A percentile compares a stretch with the other conserved stretches of the same genome.
phyloP scores from a whole-genome alignment of 2,113 vertebrate species.

The Brachyhypopomus occidentalis region DNA sequence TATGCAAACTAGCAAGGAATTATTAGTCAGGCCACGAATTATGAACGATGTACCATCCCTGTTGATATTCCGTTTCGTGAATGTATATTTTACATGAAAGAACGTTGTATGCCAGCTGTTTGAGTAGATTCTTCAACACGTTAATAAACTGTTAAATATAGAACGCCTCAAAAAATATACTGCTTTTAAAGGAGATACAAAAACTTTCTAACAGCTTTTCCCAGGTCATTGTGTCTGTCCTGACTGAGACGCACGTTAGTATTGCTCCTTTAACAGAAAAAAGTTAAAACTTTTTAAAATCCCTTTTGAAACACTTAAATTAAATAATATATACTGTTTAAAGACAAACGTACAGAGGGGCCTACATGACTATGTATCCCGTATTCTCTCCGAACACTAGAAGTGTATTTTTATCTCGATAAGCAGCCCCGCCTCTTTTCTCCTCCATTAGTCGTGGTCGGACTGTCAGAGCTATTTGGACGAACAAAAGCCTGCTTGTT shows the following conservation, averaged over 20 bases:
- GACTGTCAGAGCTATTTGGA: constrained; percentile 54
- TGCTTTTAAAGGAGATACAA: not conserved
- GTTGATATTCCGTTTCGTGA: too few species aligned
- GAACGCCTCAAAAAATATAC: too few species aligned
- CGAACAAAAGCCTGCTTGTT: constrained; percentile 54
- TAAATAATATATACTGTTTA: not conserved
- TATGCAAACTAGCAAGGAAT: too few species aligned
- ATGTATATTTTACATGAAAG: too few species aligned
- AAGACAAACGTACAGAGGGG: not conserved
- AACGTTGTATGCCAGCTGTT: too few species aligned
- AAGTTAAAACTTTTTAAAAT: too few species aligned
- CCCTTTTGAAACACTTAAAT: constrained; percentile 1
- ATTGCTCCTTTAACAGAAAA: constrained; percentile 1
- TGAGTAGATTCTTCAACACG: too few species aligned
- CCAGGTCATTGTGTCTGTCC: not conserved
- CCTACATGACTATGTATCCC: not conserved
- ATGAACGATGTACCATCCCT: too few species aligned
- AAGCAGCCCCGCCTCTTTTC: constrained; percentile 43
- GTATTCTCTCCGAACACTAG: constrained; percentile 43
- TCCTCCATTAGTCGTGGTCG: constrained; percentile 47
- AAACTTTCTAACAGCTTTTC: not conserved
- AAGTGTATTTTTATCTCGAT: constrained; percentile 48
- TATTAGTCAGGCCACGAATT: too few species aligned
- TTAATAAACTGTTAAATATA: too few species aligned
- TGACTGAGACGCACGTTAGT: not conserved